Evolutionary conservation across 2,888 invertebrate genomes (phyloP).

Genomic region (Agrochola litura): DNA sequence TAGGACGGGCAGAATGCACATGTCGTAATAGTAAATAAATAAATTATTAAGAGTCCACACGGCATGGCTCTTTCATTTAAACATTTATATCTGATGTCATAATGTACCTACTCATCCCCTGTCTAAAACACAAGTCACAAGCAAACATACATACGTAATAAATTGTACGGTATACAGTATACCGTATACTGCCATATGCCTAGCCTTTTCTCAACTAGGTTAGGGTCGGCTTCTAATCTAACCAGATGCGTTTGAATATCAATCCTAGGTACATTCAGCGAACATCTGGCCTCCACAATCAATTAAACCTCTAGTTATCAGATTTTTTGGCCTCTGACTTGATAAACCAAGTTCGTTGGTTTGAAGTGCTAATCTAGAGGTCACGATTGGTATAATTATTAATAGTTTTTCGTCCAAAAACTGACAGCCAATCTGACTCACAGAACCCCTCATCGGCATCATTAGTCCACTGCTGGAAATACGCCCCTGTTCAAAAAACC

Average conservation of each 20-base stretch:
- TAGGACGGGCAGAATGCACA: no score
- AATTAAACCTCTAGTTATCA: background rate
- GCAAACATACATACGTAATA: background rate
- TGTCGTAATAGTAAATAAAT: no score
- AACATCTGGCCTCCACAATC: constrained; percentile 21
- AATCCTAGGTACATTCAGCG: background rate
- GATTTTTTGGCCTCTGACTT: background rate
- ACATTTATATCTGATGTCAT: no score
- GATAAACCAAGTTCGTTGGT: background rate
- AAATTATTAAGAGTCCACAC: background rate
- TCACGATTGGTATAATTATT: background rate
- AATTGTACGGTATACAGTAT: background rate
- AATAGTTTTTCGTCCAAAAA: background rate
- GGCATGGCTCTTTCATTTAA: background rate
- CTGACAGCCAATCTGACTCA: background rate
- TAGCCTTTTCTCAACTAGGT: constrained; percentile 23
- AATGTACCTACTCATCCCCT: background rate
- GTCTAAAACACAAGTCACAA: background rate
- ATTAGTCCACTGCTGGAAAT: background rate
- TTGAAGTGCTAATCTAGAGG: background rate
- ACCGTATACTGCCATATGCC: constrained; percentile 21
- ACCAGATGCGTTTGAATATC: constrained; percentile 20
- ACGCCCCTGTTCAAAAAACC: background rate
- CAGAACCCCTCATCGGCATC: no score
- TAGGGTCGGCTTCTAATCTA: constrained; percentile 40